These are phyloP conservation scores for Machimus rusticus DNA, from an alignment of 2,888 invertebrate genomes.

Conservation along the genomic window DNA sequence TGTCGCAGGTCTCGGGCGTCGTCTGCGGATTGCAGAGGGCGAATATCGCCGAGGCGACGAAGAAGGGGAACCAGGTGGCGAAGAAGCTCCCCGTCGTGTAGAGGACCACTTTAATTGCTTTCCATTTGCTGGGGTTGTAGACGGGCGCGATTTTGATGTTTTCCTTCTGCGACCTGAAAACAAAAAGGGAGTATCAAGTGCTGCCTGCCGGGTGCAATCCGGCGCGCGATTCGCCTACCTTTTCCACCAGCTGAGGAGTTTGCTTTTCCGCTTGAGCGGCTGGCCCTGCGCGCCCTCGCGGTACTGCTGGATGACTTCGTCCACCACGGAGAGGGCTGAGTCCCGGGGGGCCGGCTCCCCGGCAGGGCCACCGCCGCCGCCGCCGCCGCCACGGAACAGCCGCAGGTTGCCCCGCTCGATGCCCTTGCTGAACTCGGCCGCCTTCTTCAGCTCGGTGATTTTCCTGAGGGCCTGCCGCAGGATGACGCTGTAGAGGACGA, in stretches of 20 bases:
- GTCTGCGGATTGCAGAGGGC: constrained; percentile 65
- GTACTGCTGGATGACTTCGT: constrained; percentile 41
- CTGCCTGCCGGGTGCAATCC: background rate
- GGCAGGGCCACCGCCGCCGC: constrained; percentile 47
- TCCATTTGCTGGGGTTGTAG: constrained; percentile 66
- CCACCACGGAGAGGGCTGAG: background rate
- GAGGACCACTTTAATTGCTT: constrained; percentile 70
- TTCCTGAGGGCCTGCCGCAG: constrained; percentile 68
- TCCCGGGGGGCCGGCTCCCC: background rate
- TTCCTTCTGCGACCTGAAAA: constrained; percentile 24
- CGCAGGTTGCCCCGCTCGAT: constrained; percentile 56
- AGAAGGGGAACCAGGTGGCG: constrained; percentile 71
- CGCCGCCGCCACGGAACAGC: constrained; percentile 52
- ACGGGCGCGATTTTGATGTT: constrained; percentile 46
- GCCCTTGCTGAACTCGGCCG: constrained; percentile 59
- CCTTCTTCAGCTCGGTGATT: constrained; percentile 63
- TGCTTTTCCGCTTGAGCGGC: constrained; percentile 28
- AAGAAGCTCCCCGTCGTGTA: constrained; percentile 70
- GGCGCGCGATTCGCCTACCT: background rate
- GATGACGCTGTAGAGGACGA: constrained; percentile 68
- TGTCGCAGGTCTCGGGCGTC: constrained; percentile 64
- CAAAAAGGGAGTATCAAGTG: background rate
- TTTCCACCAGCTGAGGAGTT: constrained; percentile 7
- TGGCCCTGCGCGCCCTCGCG: constrained; percentile 22
- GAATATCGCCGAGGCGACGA: constrained; percentile 67